phyloP scores from a whole-genome alignment of 2,113 vertebrate genomes.

The Centrocercus urophasianus region DNA sequence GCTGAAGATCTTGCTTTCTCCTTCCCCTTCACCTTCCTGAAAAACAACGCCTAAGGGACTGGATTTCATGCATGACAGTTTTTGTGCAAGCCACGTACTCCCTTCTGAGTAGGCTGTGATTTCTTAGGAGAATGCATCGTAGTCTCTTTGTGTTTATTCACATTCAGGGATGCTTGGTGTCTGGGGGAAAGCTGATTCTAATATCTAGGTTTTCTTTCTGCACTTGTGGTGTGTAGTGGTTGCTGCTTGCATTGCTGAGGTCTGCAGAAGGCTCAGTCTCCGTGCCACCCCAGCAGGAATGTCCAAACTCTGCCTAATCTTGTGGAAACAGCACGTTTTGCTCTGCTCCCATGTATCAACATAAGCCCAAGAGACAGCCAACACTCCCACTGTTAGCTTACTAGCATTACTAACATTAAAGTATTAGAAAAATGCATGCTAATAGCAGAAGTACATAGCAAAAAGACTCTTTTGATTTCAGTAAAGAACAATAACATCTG shows the following conservation, averaged over 20 bases:
- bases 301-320: neutral
- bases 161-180: neutral
- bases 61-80: neutral
- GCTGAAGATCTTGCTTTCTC: neutral
- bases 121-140: neutral
- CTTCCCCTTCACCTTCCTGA: neutral
- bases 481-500: neutral
- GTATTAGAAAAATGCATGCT: neutral
- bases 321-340: neutral
- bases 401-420: neutral
- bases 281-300: neutral
- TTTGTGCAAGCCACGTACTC: neutral
- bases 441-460: neutral
- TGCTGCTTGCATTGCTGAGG: neutral
- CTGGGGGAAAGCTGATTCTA: neutral
- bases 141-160: neutral
- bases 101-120: neutral
- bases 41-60: neutral
- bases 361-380: neutral
- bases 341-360: neutral
- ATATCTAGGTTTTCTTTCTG: neutral
- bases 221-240: rapidly evolving
- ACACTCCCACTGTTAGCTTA: neutral
- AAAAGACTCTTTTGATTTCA: neutral
- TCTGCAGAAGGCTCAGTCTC: neutral